phyloP scores from a whole-genome alignment of 2,113 vertebrate species.

The Tupaia chinensis region DNA sequence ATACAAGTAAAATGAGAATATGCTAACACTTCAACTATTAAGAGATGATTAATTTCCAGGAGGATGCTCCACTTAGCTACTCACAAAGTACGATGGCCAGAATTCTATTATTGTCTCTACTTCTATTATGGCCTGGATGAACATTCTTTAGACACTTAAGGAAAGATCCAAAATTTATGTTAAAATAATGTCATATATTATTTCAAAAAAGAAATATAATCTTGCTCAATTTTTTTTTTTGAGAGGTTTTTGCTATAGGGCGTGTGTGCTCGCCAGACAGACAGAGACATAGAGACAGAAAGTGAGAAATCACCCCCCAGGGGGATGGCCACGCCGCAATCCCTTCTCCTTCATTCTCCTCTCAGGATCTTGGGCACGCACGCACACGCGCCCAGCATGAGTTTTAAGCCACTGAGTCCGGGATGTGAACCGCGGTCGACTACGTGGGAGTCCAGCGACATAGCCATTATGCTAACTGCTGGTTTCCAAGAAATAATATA shows the following conservation, averaged over 20 bases:
- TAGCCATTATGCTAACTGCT: no score
- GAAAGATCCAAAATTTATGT: constrained; percentile 94
- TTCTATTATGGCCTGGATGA: constrained; percentile 91
- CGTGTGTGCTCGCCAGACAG: no score
- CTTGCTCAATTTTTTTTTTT: constrained; percentile 54
- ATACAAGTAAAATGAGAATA: constrained; percentile 92
- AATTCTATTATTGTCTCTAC: constrained; percentile 89
- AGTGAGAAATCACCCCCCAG: no score
- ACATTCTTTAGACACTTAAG: constrained; percentile 91
- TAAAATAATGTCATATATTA: constrained; percentile 92
- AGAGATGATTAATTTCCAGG: constrained; percentile 94
- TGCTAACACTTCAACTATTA: constrained; percentile 93
- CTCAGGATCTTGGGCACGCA: no score
- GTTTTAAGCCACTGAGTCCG: no score
- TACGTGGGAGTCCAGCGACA: no score
- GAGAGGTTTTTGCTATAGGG: no score
- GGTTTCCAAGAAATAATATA: constrained; percentile 80
- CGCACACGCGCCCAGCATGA: no score
- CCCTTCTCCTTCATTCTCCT: no score
- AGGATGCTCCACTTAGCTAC: constrained; percentile 92
- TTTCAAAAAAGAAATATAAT: constrained; percentile 93
- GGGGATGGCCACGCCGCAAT: no score
- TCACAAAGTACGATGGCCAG: constrained; percentile 93
- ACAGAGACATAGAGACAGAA: no score
- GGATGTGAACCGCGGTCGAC: no score